phyloP scores from a whole-genome alignment of 1,140 invertebrate species.

The Scaptomyza pallida region DNA sequence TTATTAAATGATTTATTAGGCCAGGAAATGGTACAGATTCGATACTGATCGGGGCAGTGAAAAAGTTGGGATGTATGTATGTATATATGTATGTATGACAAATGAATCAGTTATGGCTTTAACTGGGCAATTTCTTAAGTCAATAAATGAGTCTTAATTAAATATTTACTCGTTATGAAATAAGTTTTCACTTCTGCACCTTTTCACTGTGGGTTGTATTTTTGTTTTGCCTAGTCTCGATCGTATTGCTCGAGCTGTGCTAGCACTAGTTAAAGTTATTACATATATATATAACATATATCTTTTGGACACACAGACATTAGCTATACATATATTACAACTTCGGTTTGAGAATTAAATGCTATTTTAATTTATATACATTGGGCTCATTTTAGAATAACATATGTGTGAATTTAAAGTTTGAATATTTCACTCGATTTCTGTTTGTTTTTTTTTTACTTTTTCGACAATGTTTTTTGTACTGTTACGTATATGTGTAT shows the following conservation, averaged over 20 bases:
- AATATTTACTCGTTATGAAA: not conserved
- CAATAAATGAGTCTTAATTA: not conserved
- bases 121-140: conserved; percentile 25
- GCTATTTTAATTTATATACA: conserved; percentile 44
- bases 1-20: conserved; percentile 15
- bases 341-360: conserved; percentile 34
- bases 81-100: conserved; percentile 1
- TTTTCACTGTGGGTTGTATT: conserved; percentile 32
- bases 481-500: conserved; percentile 41
- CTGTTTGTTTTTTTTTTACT: conserved; percentile 10
- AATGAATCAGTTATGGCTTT: conserved; percentile 27
- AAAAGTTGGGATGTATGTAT: conserved; percentile 11
- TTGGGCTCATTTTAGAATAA: conserved; percentile 27
- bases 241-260: conserved; percentile 41
- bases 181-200: conserved; percentile 29
- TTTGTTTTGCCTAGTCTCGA: conserved; percentile 25
- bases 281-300: conserved; percentile 51
- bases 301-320: conserved; percentile 62
- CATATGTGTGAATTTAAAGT: conserved; percentile 44
- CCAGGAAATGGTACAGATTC: conserved; percentile 21
- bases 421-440: conserved; percentile 7
- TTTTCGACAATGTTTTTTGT: conserved; percentile 42
- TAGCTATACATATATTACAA: conserved; percentile 45
- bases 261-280: conserved; percentile 25
- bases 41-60: conserved; percentile 56